Evolutionary conservation across 2,113 vertebrate genomes (phyloP).

Genomic region (Gymnarchus niloticus): DNA sequence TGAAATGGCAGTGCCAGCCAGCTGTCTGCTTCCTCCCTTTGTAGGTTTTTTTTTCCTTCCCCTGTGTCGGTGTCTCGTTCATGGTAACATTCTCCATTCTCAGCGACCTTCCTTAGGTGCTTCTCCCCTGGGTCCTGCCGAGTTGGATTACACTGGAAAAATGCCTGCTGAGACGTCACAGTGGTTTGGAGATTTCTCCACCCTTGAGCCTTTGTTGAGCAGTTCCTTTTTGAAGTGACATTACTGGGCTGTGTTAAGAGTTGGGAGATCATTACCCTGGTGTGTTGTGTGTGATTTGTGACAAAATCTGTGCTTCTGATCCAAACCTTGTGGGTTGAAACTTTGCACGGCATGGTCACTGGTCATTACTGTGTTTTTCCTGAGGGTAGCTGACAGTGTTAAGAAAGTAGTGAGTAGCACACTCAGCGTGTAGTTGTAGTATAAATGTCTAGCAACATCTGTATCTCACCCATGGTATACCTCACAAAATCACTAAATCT

Average conservation of each 20-base stretch:
- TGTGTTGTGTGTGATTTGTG: not conserved
- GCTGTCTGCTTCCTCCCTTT: not conserved
- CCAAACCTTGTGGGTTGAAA: not conserved
- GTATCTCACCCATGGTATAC: too few species aligned
- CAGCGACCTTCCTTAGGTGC: not conserved
- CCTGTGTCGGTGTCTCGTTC: not conserved
- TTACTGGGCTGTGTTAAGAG: not conserved
- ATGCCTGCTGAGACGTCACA: not conserved
- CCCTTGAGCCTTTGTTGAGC: not conserved
- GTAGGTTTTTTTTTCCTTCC: not conserved
- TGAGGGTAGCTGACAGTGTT: not conserved
- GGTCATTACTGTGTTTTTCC: not conserved
- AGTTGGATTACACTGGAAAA: not conserved
- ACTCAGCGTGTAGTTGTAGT: not conserved
- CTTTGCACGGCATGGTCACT: not conserved
- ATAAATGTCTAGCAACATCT: not conserved
- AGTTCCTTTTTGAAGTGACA: conserved; percentile 4
- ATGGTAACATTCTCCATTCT: not conserved
- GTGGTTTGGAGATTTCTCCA: not conserved
- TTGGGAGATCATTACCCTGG: not conserved
- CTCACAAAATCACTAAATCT: too few species aligned
- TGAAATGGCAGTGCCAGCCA: conserved; percentile 33
- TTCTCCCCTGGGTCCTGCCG: not conserved
- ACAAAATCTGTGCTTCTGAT: not conserved
- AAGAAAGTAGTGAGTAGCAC: not conserved